Evolutionary conservation across 2,888 invertebrate species (phyloP).

Genomic region (Thereva unica): DNA sequence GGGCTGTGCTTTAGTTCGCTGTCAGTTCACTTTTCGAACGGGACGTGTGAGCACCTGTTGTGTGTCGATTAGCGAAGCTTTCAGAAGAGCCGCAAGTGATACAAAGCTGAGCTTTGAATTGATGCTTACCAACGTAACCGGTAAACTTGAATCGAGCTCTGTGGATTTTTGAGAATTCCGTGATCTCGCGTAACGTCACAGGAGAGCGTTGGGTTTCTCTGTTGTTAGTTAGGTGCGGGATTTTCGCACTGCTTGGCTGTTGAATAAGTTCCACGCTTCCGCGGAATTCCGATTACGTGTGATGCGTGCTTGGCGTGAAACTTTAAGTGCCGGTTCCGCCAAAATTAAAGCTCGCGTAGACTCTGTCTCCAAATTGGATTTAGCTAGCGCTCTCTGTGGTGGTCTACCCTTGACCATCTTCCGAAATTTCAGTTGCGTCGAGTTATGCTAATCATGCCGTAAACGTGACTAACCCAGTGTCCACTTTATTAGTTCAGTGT

Average conservation of each 20-base stretch:
- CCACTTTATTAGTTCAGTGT: not conserved
- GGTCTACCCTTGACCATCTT: constrained; percentile 11
- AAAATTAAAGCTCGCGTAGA: too few species aligned
- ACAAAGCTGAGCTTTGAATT: constrained; percentile 12
- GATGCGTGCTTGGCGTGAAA: not conserved
- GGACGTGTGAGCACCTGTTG: constrained; percentile 52
- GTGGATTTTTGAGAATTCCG: constrained; percentile 2
- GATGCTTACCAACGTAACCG: not conserved
- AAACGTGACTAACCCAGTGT: constrained; percentile 15
- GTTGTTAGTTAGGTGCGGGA: not conserved
- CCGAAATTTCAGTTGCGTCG: constrained; percentile 10
- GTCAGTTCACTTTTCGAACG: constrained; percentile 41
- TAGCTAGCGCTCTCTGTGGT: too few species aligned
- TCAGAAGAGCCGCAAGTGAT: not conserved
- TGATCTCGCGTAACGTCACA: constrained; percentile 22
- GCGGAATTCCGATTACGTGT: not conserved
- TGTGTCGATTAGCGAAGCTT: constrained; percentile 12
- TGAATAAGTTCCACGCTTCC: not conserved
- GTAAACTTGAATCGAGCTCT: not conserved
- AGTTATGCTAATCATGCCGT: constrained; percentile 12
- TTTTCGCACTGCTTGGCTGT: constrained; percentile 4
- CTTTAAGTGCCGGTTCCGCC: too few species aligned
- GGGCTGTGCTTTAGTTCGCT: not conserved
- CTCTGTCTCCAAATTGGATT: too few species aligned
- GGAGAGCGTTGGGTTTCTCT: not conserved